phyloP scores from a whole-genome alignment of 1,140 invertebrate genomes.

The Drosophila ambigua region DNA sequence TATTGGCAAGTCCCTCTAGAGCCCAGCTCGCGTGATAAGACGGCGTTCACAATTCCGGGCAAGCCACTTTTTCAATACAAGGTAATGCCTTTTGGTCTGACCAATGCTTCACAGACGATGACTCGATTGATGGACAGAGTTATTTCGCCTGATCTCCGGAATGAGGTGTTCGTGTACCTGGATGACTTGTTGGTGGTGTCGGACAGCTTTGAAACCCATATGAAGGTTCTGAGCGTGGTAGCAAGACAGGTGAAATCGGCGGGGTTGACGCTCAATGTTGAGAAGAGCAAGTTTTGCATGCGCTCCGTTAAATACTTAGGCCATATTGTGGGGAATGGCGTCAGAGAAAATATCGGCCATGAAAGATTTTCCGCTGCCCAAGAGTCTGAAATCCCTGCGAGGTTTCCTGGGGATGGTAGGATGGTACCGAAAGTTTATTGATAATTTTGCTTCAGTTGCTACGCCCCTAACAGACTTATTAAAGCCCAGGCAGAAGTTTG shows the following conservation, averaged over 20 bases:
- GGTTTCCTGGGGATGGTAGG: conserved; percentile 1
- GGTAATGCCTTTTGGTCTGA: background rate
- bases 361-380: background rate
- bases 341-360: background rate
- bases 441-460: background rate
- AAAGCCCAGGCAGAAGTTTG: background rate
- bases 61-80: background rate
- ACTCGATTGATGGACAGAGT: conserved; percentile 6
- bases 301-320: background rate
- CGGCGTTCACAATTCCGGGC: background rate
- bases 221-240: background rate
- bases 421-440: background rate
- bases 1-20: conserved; percentile 9
- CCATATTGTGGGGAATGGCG: conserved; percentile 13
- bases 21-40: background rate
- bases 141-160: background rate
- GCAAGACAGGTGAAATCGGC: background rate
- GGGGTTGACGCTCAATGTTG: conserved; percentile 1
- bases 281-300: background rate
- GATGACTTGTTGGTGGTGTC: background rate
- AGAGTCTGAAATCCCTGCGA: background rate
- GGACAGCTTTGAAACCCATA: background rate
- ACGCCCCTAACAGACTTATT: background rate
- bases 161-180: too few relatives aligned
- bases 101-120: background rate